Percentiles rank a stretch among this genome's conserved stretches.
Conservation (phyloP, 2,113 vertebrate species). For the Menura novaehollandiae region DNA sequence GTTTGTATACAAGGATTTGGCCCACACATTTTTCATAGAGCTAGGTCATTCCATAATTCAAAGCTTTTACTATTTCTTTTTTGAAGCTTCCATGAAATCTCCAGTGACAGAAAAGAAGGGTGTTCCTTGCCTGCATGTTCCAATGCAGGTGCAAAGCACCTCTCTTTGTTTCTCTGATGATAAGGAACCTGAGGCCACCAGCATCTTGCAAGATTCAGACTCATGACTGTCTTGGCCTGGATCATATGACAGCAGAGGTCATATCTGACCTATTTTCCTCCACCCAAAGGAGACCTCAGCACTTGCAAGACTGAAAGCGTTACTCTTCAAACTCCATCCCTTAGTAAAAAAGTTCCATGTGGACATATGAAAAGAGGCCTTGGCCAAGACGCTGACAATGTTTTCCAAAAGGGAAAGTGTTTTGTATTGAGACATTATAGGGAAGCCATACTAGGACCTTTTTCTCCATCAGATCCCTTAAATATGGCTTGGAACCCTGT, state of each 20-base stretch:
- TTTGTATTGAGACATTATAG: not conserved
- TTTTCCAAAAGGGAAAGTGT: not conserved
- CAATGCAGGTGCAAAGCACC: not conserved
- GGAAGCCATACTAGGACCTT: not conserved
- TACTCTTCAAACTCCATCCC: not conserved
- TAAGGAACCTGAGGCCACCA: not conserved
- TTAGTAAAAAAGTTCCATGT: not conserved
- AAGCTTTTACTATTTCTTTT: not conserved
- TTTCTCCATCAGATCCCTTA: not conserved
- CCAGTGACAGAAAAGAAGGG: not conserved
- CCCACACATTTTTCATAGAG: not conserved
- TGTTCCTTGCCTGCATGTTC: not conserved
- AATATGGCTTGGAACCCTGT: not conserved
- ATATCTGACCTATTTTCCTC: not conserved
- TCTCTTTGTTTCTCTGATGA: not conserved
- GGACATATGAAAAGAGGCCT: not conserved
- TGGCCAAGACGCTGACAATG: not conserved
- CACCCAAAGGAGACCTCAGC: not conserved
- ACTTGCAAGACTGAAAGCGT: not conserved
- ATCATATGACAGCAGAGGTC: not conserved
- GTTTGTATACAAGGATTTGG: not conserved
- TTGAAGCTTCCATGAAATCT: not conserved
- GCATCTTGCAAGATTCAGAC: not conserved
- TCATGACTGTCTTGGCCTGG: not conserved
- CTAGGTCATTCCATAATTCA: not conserved